Percentiles rank a stretch among this genome's conserved stretches.
Conservation (phyloP, 2,113 vertebrate genomes). For the Rhea pennata region DNA sequence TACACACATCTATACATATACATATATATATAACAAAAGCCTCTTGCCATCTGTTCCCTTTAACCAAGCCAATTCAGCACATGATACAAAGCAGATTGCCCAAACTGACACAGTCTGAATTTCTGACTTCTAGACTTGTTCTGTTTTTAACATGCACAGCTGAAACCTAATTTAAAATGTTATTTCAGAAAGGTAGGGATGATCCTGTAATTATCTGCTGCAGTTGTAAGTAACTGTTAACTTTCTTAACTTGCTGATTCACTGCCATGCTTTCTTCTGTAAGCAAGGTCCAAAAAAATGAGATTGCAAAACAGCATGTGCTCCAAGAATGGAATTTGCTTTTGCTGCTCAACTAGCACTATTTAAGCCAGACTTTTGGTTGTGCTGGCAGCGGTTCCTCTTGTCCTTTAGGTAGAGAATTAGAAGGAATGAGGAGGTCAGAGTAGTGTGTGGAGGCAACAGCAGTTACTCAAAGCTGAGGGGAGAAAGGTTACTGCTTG, state of each 20-base stretch:
- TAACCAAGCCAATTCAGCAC: slow-evolving; percentile 6
- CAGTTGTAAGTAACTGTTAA: slow-evolving; percentile 63
- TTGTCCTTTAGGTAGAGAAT: not conserved
- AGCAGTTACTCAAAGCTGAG: not conserved
- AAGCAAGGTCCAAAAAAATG: slow-evolving; percentile 31
- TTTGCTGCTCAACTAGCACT: slow-evolving; percentile 33
- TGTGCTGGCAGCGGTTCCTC: not conserved
- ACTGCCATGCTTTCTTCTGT: slow-evolving; percentile 33
- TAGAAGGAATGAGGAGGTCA: not conserved
- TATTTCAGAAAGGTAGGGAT: slow-evolving; percentile 57
- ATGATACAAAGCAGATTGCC: not conserved
- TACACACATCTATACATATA: not conserved
- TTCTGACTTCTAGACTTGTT: slow-evolving; percentile 56
- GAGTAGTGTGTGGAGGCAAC: not conserved
- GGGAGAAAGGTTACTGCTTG: not conserved
- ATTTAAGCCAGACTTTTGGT: not conserved
- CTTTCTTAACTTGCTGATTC: slow-evolving; percentile 52
- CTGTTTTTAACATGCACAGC: slow-evolving; percentile 52
- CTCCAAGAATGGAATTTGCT: slow-evolving; percentile 27
- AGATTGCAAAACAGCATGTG: slow-evolving; percentile 57
- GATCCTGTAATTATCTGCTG: slow-evolving; percentile 54
- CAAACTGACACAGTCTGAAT: slow-evolving; percentile 13
- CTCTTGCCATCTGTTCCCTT: slow-evolving; percentile 46
- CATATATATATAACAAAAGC: not conserved
- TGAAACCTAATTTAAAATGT: slow-evolving; percentile 51